Percentiles rank a stretch among this genome's conserved stretches.
phyloP scores from a whole-genome alignment of 2,888 invertebrate species.

The Norana najaformis region DNA sequence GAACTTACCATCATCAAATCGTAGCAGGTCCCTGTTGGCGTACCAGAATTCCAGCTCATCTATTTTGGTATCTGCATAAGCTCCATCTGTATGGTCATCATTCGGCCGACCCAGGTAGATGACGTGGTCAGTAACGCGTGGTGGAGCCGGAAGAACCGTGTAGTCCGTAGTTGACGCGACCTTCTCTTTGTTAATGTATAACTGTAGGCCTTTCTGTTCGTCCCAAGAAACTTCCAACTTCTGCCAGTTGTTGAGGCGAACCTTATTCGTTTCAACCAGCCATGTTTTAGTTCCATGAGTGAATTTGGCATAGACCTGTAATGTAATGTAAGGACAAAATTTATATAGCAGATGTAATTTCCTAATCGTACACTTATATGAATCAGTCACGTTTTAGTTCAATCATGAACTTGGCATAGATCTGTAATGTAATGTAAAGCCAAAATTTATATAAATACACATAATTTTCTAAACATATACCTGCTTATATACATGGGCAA shows the following conservation, averaged over 20 bases:
- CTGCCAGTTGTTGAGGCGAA: conserved; percentile 51
- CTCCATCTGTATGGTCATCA: conserved; percentile 32
- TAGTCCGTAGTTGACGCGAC: conserved; percentile 39
- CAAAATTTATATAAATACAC: no score
- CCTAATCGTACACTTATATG: neutral
- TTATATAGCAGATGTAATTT: neutral
- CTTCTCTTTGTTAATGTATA: conserved; percentile 51
- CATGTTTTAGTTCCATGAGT: conserved; percentile 45
- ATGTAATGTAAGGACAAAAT: neutral
- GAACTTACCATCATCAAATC: neutral
- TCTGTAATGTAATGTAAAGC: no score
- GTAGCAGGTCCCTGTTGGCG: conserved; percentile 50
- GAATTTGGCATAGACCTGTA: conserved; percentile 43
- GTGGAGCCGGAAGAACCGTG: conserved; percentile 35
- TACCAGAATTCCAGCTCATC: conserved; percentile 60
- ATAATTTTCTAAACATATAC: no score
- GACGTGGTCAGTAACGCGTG: conserved; percentile 46
- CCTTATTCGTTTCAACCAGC: conserved; percentile 48
- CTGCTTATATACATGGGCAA: neutral
- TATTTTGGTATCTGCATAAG: conserved; percentile 50
- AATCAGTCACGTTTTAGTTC: no score
- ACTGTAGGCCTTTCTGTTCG: conserved; percentile 50
- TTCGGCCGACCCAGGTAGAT: conserved; percentile 50
- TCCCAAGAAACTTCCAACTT: conserved; percentile 58
- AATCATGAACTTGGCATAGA: no score